Conservation (phyloP, 2,113 vertebrate species). For the Alligator mississippiensis region DNA sequence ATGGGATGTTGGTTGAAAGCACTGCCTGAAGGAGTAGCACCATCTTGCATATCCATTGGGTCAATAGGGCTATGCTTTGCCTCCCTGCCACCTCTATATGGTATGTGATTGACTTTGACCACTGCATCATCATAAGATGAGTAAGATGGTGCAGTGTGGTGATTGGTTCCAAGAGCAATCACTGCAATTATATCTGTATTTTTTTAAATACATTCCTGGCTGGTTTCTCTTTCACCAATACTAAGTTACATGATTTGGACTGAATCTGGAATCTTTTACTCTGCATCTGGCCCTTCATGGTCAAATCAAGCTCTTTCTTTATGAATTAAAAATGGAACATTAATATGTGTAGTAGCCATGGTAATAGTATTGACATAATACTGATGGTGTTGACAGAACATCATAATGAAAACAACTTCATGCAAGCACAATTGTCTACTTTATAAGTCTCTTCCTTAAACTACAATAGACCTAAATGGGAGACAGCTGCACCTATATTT, state of each 20-base stretch:
- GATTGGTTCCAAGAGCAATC: background rate
- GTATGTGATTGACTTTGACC: too few relatives aligned
- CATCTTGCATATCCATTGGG: fast-evolving
- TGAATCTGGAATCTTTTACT: background rate
- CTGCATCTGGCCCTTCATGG: background rate
- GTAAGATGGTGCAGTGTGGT: background rate
- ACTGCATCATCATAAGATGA: background rate
- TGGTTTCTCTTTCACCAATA: background rate
- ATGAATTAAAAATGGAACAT: background rate
- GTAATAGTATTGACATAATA: too few relatives aligned
- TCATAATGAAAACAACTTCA: background rate
- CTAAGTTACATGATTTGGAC: background rate
- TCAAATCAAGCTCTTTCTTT: background rate
- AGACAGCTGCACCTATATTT: background rate
- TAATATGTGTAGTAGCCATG: background rate
- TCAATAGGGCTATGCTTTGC: background rate
- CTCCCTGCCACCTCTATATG: too few relatives aligned
- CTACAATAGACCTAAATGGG: background rate
- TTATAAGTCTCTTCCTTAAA: background rate
- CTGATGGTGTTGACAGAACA: background rate
- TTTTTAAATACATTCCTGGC: background rate
- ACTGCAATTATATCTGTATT: background rate
- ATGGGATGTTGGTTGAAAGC: background rate
- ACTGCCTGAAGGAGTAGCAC: background rate
- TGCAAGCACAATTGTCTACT: background rate